phyloP scores from a whole-genome alignment of 2,113 vertebrate genomes.

The Poeciliopsis turrubarensis region DNA sequence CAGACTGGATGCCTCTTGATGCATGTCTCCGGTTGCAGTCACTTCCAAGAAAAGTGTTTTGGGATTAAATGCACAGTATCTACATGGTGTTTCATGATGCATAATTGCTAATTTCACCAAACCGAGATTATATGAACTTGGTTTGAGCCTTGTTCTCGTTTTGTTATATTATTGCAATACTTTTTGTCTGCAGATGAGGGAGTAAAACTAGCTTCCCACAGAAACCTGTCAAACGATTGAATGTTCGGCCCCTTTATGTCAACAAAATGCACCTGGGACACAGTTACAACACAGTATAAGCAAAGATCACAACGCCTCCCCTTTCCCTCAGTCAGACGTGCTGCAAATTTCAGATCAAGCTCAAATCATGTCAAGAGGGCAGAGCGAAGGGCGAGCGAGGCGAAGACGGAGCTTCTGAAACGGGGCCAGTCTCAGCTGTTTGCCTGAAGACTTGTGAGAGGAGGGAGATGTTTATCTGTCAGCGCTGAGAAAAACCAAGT shows the following conservation, averaged over 20 bases:
- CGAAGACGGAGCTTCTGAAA: conserved; percentile 38
- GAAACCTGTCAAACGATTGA: not conserved
- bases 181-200: not conserved
- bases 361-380: conserved; percentile 44
- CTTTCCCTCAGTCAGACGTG: conserved; percentile 22
- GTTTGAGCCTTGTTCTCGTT: not conserved
- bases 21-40: conserved; percentile 48
- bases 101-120: not conserved
- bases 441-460: conserved; percentile 66
- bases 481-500: conserved; percentile 57
- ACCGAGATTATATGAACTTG: not conserved
- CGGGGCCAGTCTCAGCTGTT: conserved; percentile 74
- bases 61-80: not conserved
- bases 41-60: conserved; percentile 48
- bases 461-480: conserved; percentile 65
- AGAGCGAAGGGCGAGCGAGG: conserved; percentile 27
- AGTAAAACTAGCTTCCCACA: not conserved
- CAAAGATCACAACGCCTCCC: conserved; percentile 37
- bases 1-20: conserved; percentile 58
- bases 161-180: not conserved
- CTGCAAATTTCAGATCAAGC: conserved; percentile 40
- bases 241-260: not conserved
- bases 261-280: conserved; percentile 1
- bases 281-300: conserved; percentile 8
- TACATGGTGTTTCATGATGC: not conserved